Evolutionary conservation across 2,888 invertebrate genomes (phyloP).

Genomic region (Agrotis puta): DNA sequence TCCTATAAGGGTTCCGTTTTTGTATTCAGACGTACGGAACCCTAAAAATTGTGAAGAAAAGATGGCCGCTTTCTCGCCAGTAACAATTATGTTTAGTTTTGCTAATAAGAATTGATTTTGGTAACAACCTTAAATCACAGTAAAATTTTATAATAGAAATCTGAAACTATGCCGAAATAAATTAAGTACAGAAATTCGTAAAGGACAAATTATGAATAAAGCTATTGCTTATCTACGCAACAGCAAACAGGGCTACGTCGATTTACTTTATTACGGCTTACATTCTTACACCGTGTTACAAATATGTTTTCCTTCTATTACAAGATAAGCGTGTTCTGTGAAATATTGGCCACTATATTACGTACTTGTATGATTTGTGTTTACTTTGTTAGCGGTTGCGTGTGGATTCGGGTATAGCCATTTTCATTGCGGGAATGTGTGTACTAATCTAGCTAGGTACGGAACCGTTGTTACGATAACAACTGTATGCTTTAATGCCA

Average conservation of each 20-base stretch:
- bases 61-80: no score
- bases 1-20: no score
- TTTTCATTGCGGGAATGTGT: not conserved
- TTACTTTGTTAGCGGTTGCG: conserved; percentile 13
- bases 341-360: conserved; percentile 39
- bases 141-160: not conserved
- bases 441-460: not conserved
- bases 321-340: conserved; percentile 34
- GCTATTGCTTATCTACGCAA: conserved; percentile 10
- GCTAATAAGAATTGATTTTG: no score
- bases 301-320: conserved; percentile 49
- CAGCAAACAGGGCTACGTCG: conserved; percentile 16
- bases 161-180: not conserved
- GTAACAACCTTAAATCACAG: no score
- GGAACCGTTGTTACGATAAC: no score
- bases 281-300: conserved; percentile 24
- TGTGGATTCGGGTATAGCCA: conserved; percentile 7
- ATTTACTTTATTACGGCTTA: conserved; percentile 48
- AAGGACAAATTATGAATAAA: conserved; percentile 13
- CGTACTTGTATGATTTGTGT: conserved; percentile 34
- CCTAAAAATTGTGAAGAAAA: no score
- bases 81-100: no score
- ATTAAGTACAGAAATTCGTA: not conserved
- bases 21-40: no score
- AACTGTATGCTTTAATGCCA: not conserved